A percentile compares a stretch with the other conserved stretches of the same genome.
These are phyloP conservation scores for Caretta caretta DNA, from an alignment of 2,113 vertebrate species.

Conservation along the genomic window DNA sequence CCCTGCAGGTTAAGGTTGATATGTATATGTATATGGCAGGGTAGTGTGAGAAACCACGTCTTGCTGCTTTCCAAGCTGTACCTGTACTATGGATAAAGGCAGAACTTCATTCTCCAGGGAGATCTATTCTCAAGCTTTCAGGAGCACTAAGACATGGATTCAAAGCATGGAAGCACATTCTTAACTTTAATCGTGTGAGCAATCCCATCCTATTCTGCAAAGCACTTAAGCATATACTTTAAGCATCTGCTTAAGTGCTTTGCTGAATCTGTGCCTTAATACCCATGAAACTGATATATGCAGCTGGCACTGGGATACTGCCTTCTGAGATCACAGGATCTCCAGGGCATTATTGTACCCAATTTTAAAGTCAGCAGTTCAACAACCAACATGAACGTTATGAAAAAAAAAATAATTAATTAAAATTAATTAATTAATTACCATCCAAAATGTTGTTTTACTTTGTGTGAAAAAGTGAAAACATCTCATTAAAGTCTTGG, in stretches of 20 bases:
- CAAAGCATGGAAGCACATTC: not conserved
- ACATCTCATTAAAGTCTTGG: not conserved
- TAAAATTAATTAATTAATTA: no score
- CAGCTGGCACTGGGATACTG: rapidly evolving
- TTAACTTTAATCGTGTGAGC: not conserved
- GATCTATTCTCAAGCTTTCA: not conserved
- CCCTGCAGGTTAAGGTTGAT: not conserved
- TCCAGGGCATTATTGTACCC: not conserved
- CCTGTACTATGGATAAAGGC: not conserved
- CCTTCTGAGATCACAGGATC: not conserved
- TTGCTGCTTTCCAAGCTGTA: not conserved
- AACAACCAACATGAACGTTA: not conserved
- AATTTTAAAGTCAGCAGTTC: not conserved
- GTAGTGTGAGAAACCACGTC: not conserved
- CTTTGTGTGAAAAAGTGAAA: not conserved
- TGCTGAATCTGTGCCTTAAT: not conserved
- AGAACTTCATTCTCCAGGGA: not conserved
- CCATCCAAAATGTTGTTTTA: no score
- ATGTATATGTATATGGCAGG: not conserved
- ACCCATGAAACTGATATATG: not conserved
- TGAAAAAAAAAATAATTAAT: no score
- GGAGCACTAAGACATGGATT: not conserved
- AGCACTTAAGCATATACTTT: not conserved
- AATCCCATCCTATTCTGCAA: not conserved
- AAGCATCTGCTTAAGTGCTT: not conserved